Evolutionary conservation across 2,113 vertebrate genomes (phyloP).

Genomic region (Odobenus rosmarus): DNA sequence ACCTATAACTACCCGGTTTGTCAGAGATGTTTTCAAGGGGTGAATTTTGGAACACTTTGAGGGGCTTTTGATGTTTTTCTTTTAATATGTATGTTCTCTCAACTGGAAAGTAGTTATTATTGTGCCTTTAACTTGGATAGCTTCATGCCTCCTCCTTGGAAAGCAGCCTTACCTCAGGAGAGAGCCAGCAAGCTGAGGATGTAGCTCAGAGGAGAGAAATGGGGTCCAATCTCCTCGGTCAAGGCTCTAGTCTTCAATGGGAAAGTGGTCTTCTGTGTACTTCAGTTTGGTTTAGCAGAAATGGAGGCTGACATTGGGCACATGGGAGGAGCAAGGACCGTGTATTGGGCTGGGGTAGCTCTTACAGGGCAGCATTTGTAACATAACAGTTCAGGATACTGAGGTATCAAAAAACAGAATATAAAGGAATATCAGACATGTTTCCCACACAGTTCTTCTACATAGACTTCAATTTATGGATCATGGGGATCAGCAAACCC

Average conservation of each 20-base stretch:
- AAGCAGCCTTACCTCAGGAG: not conserved
- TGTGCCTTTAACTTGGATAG: too few species aligned
- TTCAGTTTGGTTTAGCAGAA: not conserved
- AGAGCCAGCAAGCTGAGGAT: rapidly evolving
- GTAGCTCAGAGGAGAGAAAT: not conserved
- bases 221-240: rapidly evolving
- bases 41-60: not conserved
- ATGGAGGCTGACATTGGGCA: rapidly evolving
- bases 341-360: not conserved
- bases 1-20: not conserved
- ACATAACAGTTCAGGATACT: rapidly evolving
- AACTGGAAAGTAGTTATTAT: too few species aligned
- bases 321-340: rapidly evolving
- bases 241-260: too few species aligned
- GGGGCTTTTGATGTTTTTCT: not conserved
- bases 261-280: too few species aligned
- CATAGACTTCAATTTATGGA: too few species aligned
- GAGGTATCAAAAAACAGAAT: rapidly evolving
- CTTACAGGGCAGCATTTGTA: not conserved
- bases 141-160: not conserved
- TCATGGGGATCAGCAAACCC: not conserved
- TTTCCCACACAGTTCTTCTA: rapidly evolving
- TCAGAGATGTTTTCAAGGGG: not conserved
- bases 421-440: rapidly evolving
- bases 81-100: too few species aligned